Conservation (phyloP, 2,797 vertebrate species). For the Threskiornis aethiopicus region DNA sequence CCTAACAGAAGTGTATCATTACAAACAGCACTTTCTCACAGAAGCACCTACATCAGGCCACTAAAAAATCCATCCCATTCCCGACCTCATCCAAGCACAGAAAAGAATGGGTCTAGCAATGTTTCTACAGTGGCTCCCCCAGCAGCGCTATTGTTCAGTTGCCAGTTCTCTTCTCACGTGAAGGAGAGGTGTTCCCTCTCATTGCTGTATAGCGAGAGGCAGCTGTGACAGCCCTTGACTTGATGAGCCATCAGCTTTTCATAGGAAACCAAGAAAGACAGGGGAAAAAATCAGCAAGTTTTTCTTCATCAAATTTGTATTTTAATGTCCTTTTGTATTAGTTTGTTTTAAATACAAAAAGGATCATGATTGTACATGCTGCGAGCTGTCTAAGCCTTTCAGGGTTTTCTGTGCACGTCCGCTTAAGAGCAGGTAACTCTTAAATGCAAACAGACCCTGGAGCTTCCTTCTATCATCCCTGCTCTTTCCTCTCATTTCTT, state of each 20-base stretch:
- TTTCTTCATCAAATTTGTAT: conserved; percentile 8
- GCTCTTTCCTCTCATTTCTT: not conserved
- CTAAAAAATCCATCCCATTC: not conserved
- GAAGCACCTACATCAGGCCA: not conserved
- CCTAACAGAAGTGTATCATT: not conserved
- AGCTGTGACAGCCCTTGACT: conserved; percentile 24
- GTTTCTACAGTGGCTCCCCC: not conserved
- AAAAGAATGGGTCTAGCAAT: accelerated
- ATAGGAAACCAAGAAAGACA: not conserved
- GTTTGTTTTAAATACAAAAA: conserved; percentile 6
- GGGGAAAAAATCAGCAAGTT: not conserved
- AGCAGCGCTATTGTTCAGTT: not conserved
- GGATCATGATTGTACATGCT: not conserved
- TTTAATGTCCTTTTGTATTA: conserved; percentile 2
- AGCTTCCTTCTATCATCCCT: not conserved
- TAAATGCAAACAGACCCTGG: not conserved
- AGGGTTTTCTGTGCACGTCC: not conserved
- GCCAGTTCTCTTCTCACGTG: not conserved
- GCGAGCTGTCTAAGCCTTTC: not conserved
- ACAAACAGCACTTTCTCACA: not conserved
- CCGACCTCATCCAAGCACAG: not conserved
- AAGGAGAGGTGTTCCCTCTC: conserved; percentile 7
- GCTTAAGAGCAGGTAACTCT: not conserved
- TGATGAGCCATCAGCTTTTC: not conserved
- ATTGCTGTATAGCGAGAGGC: not conserved